Evolutionary conservation across 2,797 vertebrate genomes (phyloP).

Genomic region (Cryptoblepharus egeriae): DNA sequence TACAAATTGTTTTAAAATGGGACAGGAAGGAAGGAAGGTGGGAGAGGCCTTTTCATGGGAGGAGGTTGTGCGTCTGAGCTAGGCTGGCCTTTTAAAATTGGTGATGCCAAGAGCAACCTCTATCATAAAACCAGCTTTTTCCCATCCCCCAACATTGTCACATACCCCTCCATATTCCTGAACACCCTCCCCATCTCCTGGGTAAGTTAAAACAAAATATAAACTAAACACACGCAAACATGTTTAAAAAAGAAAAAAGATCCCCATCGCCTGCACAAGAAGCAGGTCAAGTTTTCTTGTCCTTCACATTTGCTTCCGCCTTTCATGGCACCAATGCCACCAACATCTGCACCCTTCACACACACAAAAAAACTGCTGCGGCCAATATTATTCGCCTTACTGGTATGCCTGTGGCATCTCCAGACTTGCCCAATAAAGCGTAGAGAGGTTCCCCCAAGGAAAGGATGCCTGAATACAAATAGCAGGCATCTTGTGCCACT

Average conservation of each 20-base stretch:
- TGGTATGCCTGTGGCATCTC: constrained; percentile 49
- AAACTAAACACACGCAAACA: constrained; percentile 63
- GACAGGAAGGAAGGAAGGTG: constrained; percentile 30
- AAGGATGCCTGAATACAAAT: constrained; percentile 54
- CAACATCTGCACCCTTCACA: constrained; percentile 30
- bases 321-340: constrained; percentile 9
- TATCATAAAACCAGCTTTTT: constrained; percentile 31
- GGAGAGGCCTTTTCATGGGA: constrained; percentile 10
- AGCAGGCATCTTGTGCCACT: constrained; percentile 51
- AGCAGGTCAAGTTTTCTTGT: constrained; percentile 52
- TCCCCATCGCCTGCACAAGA: constrained; percentile 49
- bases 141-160: constrained; percentile 37
- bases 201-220: constrained; percentile 56
- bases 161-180: constrained; percentile 45
- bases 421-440: constrained; percentile 31
- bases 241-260: constrained; percentile 30
- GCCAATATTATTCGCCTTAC: not conserved
- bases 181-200: constrained; percentile 53
- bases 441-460: constrained; percentile 44
- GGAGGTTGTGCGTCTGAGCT: constrained; percentile 34
- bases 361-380: not conserved
- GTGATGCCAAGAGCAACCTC: not conserved
- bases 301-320: constrained; percentile 47
- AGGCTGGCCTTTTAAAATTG: constrained; percentile 15
- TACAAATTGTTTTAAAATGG: constrained; percentile 66